Evolutionary conservation across 2,888 invertebrate genomes (phyloP).

Genomic region (Hydriomena furcata): DNA sequence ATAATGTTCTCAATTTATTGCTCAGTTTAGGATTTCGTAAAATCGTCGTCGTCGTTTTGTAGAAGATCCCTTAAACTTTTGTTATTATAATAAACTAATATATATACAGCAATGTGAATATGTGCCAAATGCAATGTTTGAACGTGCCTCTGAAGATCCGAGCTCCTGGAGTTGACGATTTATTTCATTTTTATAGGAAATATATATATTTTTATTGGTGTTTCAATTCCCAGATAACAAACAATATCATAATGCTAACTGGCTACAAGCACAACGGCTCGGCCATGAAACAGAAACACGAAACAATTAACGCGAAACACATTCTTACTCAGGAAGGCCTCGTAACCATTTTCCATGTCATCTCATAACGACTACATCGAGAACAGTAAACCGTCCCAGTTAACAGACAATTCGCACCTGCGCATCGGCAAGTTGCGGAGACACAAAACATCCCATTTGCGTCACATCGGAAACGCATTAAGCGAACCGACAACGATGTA

Average conservation of each 20-base stretch:
- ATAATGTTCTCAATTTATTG: not conserved
- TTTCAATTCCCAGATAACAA: no score
- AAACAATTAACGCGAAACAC: conserved; percentile 18
- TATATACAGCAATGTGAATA: no score
- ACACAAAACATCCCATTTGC: conserved; percentile 73
- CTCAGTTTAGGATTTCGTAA: not conserved
- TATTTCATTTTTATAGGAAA: no score
- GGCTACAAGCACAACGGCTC: not conserved
- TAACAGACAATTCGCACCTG: conserved; percentile 50
- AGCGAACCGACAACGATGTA: conserved; percentile 64
- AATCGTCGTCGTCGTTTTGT: no score
- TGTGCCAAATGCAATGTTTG: no score
- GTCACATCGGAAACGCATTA: conserved; percentile 80
- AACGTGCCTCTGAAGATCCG: no score
- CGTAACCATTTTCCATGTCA: conserved; percentile 24
- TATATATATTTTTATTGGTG: no score
- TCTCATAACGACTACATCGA: conserved; percentile 20
- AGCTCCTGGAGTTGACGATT: no score
- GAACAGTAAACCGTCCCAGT: conserved; percentile 42
- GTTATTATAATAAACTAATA: no score
- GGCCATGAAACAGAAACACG: conserved; percentile 11
- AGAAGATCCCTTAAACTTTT: no score
- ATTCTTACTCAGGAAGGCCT: conserved; percentile 8
- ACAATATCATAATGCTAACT: not conserved
- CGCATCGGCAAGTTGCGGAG: conserved; percentile 40